Evolutionary conservation across 1,140 invertebrate species (phyloP), one percentile per base, ranked within the genome.

Genomic region (Camponotus floridanus): DNA sequence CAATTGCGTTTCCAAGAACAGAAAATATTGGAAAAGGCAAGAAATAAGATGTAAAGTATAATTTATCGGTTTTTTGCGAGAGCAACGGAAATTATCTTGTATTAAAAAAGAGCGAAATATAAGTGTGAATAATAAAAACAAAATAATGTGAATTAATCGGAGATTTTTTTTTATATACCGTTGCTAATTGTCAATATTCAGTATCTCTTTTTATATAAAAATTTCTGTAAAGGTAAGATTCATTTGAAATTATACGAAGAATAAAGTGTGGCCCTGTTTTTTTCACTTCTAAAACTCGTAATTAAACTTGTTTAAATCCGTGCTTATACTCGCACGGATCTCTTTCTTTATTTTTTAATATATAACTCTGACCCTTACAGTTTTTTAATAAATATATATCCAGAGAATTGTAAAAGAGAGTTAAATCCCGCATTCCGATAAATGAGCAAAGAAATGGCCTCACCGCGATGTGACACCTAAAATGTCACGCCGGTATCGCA

Each of bases 401-500:
- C 13, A 6, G 21, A 57, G n/a, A 73, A 73, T 57, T 57, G 2
- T 31, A 1, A 57, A 61, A 6, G 9, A 6, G 9, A 21, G 13
- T 57, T 57, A 8, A 71, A 74, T 59, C 11, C 0, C 7, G 1
- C 15, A 71, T 6, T 4, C 18, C 4, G 9, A 45, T 7, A 33
- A 3, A 65, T 33, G 36, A 78, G 15, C 9, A 18, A 45, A 65
- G 31, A 6, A 65, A 13, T 18, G 36, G 8, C 6, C 13, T 31
- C 15, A 39, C 9, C 67, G 18, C 33, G 15, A 59, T 59, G 64
- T n/a, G 61, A 26, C 26, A 26, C 11, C 36, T 68, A 57, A 51
- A 81, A 61, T 42, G 65, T 74, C 57, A 84, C 86, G 86, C 78
- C 67, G 74, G 18, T 83, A 70, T 68, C 83, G 83, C 26, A 73